phyloP scores from a whole-genome alignment of 2,888 invertebrate species.

The Phorcus lineatus region DNA sequence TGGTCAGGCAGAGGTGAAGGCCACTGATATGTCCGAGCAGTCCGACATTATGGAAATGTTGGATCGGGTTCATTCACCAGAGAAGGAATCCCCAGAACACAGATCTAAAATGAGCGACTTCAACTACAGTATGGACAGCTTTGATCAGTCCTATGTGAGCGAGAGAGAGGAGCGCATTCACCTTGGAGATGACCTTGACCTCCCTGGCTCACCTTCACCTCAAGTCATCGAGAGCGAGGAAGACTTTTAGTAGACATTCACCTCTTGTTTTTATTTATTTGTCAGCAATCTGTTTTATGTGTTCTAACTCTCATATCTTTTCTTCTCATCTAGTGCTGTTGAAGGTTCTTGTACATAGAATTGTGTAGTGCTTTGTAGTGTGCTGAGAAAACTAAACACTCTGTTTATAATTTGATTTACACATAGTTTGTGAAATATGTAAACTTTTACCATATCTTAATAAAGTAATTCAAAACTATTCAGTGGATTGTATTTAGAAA shows the following conservation, averaged over 20 bases:
- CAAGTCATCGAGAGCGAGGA: constrained; percentile 51
- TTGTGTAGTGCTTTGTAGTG: too few relatives aligned
- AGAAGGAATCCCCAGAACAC: constrained; percentile 42
- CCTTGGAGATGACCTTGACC: constrained; percentile 50
- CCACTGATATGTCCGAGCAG: not conserved
- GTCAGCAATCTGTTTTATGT: not conserved
- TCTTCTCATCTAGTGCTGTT: too few relatives aligned
- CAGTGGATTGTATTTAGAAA: too few relatives aligned
- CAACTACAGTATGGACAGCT: constrained; percentile 65
- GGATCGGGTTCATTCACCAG: not conserved
- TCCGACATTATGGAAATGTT: not conserved
- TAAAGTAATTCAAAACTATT: too few relatives aligned
- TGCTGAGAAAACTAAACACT: too few relatives aligned
- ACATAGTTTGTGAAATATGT: too few relatives aligned
- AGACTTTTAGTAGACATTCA: constrained; percentile 47
- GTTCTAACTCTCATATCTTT: too few relatives aligned
- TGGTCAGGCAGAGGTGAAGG: not conserved
- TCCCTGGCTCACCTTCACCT: constrained; percentile 44
- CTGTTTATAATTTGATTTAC: too few relatives aligned
- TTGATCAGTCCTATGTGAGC: constrained; percentile 60
- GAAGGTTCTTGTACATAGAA: too few relatives aligned
- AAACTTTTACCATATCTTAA: too few relatives aligned
- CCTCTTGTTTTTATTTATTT: not conserved
- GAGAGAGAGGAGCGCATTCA: constrained; percentile 56
- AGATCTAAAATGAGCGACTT: constrained; percentile 53